Percentiles rank a stretch among this genome's conserved stretches.
phyloP scores from a whole-genome alignment of 1,140 invertebrate species.

The Heterodera carotae region DNA sequence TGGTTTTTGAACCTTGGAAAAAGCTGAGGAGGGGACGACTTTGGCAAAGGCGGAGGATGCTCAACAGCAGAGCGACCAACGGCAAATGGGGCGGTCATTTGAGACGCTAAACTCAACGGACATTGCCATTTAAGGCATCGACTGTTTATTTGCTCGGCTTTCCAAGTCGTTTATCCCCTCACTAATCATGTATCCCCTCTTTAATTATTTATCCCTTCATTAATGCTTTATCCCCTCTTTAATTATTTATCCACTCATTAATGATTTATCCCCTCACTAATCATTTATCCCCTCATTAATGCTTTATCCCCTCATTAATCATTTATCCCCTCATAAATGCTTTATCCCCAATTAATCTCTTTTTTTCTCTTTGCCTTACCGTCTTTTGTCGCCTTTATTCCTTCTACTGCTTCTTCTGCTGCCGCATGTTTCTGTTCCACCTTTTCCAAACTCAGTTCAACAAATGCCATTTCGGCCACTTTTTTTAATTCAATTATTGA shows the following conservation, averaged over 20 bases:
- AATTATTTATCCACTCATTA: background rate
- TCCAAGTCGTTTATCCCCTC: too few relatives aligned
- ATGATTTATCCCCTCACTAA: background rate
- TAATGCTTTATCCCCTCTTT: background rate
- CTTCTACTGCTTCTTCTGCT: background rate
- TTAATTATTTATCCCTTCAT: background rate
- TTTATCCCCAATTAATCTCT: background rate
- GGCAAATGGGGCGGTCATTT: background rate
- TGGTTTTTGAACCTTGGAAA: background rate
- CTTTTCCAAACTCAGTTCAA: background rate
- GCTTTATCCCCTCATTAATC: background rate
- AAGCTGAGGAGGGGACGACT: background rate
- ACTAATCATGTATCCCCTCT: too few relatives aligned
- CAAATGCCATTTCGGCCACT: conserved; percentile 2
- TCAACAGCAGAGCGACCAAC: background rate
- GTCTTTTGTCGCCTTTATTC: background rate
- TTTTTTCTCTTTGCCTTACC: too few relatives aligned
- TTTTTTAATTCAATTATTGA: background rate
- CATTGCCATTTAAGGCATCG: too few relatives aligned
- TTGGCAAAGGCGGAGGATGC: background rate
- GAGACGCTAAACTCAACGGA: background rate
- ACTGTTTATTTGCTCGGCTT: too few relatives aligned
- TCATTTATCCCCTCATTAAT: background rate
- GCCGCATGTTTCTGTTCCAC: background rate
- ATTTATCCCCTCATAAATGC: too few relatives aligned